Conservation (phyloP, 1,140 invertebrate genomes). For the Plectrocnemia conspersa region DNA sequence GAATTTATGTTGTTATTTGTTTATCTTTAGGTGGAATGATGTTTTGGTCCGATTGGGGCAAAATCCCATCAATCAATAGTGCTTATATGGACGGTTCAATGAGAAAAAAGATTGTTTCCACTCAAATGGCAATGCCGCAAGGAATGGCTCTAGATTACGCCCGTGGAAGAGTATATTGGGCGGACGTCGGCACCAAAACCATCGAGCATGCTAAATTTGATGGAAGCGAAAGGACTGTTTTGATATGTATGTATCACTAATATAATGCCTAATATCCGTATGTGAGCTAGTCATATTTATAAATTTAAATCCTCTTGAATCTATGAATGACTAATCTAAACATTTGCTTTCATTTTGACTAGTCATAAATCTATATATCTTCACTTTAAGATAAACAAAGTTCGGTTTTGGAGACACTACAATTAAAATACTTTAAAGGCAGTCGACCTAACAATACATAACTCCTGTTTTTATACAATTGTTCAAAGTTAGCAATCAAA, state of each 20-base stretch:
- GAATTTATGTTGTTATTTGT: conserved; percentile 11
- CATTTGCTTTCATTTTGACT: too few relatives aligned
- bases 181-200: conserved; percentile 72
- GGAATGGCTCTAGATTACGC: conserved; percentile 75
- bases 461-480: too few relatives aligned
- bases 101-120: conserved; percentile 60
- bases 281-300: conserved; percentile 5
- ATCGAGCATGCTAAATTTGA: conserved; percentile 80
- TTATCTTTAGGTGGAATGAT: conserved; percentile 60
- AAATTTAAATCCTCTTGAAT: too few relatives aligned
- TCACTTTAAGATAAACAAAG: too few relatives aligned
- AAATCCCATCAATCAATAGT: conserved; percentile 73
- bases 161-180: conserved; percentile 70
- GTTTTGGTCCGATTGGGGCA: conserved; percentile 90
- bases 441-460: too few relatives aligned
- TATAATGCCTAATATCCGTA: not conserved
- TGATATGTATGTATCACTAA: conserved; percentile 54
- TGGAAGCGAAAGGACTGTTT: conserved; percentile 65
- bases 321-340: too few relatives aligned
- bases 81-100: conserved; percentile 83
- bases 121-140: conserved; percentile 74
- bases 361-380: too few relatives aligned
- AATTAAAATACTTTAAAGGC: too few relatives aligned
- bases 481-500: too few relatives aligned
- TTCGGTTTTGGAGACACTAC: too few relatives aligned